Evolutionary conservation across 1,140 invertebrate genomes (phyloP).

Genomic region (Homarus americanus): DNA sequence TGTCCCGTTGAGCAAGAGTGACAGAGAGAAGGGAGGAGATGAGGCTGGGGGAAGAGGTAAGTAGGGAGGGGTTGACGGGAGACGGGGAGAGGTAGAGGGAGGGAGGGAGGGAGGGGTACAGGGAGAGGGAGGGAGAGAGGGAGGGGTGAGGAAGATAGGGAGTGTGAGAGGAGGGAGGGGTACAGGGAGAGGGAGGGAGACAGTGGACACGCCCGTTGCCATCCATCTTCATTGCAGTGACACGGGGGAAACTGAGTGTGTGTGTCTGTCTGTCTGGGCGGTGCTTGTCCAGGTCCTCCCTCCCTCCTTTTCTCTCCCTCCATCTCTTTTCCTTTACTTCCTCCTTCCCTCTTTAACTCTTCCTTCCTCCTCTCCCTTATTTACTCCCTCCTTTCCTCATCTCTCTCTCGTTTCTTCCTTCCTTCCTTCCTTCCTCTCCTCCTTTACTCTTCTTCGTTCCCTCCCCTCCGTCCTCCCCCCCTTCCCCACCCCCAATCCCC

Average conservation of each 20-base stretch:
- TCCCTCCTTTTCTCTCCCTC: too few species aligned
- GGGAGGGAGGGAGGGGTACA: background rate
- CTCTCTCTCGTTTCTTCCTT: background rate
- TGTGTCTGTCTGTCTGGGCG: background rate
- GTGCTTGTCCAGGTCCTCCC: background rate
- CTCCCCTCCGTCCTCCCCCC: background rate
- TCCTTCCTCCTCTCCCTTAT: too few species aligned
- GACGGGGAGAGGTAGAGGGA: background rate
- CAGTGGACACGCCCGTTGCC: slow-evolving; percentile 16
- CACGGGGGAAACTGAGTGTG: background rate
- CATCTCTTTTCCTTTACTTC: background rate
- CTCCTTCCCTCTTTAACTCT: background rate
- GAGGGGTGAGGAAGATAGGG: background rate
- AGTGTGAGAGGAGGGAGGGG: background rate
- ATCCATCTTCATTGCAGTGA: slow-evolving; percentile 27
- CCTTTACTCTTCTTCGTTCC: too few species aligned
- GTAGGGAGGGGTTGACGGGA: background rate
- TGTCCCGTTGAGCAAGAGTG: background rate
- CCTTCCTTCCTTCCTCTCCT: background rate
- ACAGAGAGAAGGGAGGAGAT: background rate
- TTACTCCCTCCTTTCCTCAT: background rate
- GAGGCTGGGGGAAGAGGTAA: background rate
- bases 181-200: background rate
- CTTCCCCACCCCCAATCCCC: background rate
- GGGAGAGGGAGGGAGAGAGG: background rate